phyloP scores from a whole-genome alignment of 2,113 vertebrate species.

The Psittacula cyanocephala region DNA sequence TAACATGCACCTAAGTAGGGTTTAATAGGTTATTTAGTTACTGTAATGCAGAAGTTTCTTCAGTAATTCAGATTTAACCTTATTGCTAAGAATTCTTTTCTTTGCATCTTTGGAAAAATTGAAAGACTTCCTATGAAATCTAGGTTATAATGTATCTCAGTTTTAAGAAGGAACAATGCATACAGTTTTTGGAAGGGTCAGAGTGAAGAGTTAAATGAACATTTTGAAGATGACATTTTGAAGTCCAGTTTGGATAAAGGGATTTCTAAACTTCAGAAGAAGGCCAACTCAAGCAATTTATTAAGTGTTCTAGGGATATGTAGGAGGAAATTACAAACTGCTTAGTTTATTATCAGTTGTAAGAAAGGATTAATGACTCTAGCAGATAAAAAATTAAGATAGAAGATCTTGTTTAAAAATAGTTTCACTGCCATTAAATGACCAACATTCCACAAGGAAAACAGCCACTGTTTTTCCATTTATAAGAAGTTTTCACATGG shows the following conservation, averaged over 20 bases:
- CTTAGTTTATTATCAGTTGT: neutral
- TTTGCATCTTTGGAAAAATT: neutral
- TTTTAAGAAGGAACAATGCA: neutral
- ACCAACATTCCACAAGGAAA: neutral
- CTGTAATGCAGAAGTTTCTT: neutral
- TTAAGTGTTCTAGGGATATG: neutral
- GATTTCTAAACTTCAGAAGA: neutral
- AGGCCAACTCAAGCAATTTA: neutral
- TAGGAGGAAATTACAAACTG: neutral
- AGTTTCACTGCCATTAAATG: neutral
- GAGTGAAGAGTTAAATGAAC: neutral
- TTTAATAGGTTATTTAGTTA: neutral
- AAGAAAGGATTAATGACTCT: neutral
- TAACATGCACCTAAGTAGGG: neutral
- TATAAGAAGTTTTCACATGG: neutral
- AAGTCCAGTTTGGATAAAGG: neutral
- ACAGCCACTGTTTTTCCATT: neutral
- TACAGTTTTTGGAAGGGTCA: neutral
- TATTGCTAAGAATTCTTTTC: neutral
- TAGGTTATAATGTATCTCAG: neutral
- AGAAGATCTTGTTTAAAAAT: neutral
- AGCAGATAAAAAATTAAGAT: neutral
- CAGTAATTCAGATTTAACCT: neutral
- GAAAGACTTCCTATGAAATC: neutral
- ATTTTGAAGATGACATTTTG: neutral